phyloP scores from a whole-genome alignment of 2,888 invertebrate species.

The Acronicta leporina region DNA sequence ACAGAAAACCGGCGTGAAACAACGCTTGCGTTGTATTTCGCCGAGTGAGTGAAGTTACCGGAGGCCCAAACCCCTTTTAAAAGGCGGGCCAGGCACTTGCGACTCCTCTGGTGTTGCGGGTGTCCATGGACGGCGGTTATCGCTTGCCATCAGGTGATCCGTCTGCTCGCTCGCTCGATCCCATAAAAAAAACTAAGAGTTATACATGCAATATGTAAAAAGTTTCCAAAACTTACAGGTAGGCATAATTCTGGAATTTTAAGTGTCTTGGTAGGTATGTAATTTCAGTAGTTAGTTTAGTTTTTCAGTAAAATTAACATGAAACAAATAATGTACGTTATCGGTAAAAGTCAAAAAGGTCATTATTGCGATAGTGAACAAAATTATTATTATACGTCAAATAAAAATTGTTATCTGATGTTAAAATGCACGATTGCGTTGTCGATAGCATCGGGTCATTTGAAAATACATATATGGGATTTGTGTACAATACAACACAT shows the following conservation, averaged over 20 bases:
- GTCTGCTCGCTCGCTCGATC: too few species aligned
- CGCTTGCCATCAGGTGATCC: too few species aligned
- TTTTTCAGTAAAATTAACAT: slow-evolving; percentile 8
- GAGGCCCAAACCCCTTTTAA: too few species aligned
- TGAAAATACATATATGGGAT: slow-evolving; percentile 22
- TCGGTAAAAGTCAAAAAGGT: slow-evolving; percentile 38
- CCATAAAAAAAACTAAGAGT: too few species aligned
- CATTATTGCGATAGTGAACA: slow-evolving; percentile 33
- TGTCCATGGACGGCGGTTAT: too few species aligned
- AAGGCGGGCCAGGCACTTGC: too few species aligned
- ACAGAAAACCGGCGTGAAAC: too few species aligned
- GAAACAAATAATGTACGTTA: slow-evolving; percentile 23
- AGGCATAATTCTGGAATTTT: background rate
- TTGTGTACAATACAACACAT: background rate
- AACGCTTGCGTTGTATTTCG: too few species aligned
- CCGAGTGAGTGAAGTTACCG: too few species aligned
- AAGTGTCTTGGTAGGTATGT: background rate
- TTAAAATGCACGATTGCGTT: slow-evolving; percentile 40
- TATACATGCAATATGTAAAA: background rate
- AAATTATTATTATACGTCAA: slow-evolving; percentile 41
- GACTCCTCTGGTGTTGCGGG: too few species aligned
- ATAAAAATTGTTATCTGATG: slow-evolving; percentile 50
- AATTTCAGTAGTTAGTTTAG: slow-evolving; percentile 11
- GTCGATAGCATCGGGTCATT: slow-evolving; percentile 44
- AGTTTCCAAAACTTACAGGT: background rate